phyloP scores from a whole-genome alignment of 1,140 invertebrate species.

The Meloidogyne chitwoodi region DNA sequence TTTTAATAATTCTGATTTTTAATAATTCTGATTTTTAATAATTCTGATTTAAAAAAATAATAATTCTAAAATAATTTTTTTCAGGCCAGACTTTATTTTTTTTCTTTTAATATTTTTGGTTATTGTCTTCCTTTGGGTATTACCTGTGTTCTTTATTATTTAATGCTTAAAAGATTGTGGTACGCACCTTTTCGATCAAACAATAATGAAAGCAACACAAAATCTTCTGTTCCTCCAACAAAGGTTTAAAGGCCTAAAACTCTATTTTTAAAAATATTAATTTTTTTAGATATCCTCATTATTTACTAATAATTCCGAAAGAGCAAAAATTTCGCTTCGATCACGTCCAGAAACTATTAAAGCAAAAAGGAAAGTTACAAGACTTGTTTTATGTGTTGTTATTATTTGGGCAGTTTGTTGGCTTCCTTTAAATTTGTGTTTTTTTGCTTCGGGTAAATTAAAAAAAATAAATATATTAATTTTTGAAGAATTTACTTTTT shows the following conservation, averaged over 20 bases:
- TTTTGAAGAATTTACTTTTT: too few species aligned
- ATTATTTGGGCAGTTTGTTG: slow-evolving; percentile 90
- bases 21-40: too few species aligned
- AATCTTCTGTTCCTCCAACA: background rate
- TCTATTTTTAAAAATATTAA: background rate
- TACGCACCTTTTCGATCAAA: slow-evolving; percentile 61
- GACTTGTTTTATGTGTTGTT: slow-evolving; percentile 87
- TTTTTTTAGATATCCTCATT: background rate
- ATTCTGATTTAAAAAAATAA: too few species aligned
- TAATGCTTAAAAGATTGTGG: slow-evolving; percentile 83
- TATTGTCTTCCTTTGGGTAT: slow-evolving; percentile 67
- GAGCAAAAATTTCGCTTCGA: slow-evolving; percentile 65
- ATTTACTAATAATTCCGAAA: background rate
- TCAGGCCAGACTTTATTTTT: slow-evolving; percentile 58
- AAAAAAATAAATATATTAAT: too few species aligned
- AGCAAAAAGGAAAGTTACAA: slow-evolving; percentile 82
- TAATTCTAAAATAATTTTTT: too few species aligned
- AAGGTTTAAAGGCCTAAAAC: background rate
- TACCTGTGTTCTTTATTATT: slow-evolving; percentile 81
- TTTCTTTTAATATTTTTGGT: slow-evolving; percentile 62
- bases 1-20: too few species aligned
- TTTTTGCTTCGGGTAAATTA: slow-evolving; percentile 57
- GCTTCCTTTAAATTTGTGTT: slow-evolving; percentile 79
- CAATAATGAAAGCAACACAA: slow-evolving; percentile 9
- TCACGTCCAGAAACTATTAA: slow-evolving; percentile 71